phyloP scores from a whole-genome alignment of 2,797 vertebrate species.

The Poecilia gillii region DNA sequence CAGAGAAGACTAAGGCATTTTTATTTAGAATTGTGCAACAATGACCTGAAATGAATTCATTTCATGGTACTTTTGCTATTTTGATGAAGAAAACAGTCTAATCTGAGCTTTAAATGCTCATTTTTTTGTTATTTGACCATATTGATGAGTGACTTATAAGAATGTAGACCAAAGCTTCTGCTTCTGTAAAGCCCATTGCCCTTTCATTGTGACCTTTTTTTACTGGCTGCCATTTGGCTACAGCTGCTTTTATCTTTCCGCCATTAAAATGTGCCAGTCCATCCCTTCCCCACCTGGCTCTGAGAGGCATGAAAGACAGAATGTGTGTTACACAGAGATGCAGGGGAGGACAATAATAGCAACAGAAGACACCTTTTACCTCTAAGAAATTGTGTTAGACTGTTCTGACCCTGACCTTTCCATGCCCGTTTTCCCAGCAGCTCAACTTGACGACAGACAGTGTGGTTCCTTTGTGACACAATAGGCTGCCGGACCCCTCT shows the following conservation, averaged over 20 bases:
- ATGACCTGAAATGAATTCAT: constrained; percentile 26
- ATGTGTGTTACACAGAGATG: constrained; percentile 12
- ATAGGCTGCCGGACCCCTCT: constrained; percentile 17
- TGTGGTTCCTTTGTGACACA: background rate
- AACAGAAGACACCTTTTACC: constrained; percentile 29
- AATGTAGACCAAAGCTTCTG: constrained; percentile 22
- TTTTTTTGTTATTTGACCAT: constrained; percentile 62
- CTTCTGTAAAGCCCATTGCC: constrained; percentile 49
- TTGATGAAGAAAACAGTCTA: constrained; percentile 36
- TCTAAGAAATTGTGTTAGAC: constrained; percentile 19
- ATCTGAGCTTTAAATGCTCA: constrained; percentile 43
- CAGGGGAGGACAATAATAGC: constrained; percentile 18
- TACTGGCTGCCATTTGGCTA: constrained; percentile 47
- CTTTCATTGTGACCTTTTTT: constrained; percentile 67
- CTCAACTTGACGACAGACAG: constrained; percentile 23
- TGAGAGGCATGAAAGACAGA: constrained; percentile 13
- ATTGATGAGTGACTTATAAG: constrained; percentile 69
- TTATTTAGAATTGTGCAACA: constrained; percentile 35
- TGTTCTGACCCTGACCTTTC: constrained; percentile 43
- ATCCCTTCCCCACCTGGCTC: constrained; percentile 6
- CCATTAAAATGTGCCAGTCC: constrained; percentile 38
- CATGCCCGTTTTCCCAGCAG: constrained; percentile 39
- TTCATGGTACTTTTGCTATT: constrained; percentile 21
- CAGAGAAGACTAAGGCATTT: constrained; percentile 10
- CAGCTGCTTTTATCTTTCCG: constrained; percentile 56